These are phyloP conservation scores for Cyphomyrmex costatus DNA, from an alignment of 1,140 invertebrate genomes.

Conservation along the genomic window DNA sequence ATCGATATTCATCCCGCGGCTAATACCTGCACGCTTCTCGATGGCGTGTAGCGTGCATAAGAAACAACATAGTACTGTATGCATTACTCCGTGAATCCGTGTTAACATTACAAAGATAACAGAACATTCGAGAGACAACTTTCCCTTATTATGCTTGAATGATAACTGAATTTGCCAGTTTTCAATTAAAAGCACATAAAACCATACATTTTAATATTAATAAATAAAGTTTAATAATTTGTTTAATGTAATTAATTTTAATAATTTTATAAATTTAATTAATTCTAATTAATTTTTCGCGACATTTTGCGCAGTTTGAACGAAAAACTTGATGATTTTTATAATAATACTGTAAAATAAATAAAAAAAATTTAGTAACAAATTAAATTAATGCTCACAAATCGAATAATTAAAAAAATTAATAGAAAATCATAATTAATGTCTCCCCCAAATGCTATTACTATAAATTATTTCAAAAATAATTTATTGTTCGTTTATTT, in stretches of 20 bases:
- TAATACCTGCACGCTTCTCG: slow-evolving; percentile 65
- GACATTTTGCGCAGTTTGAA: not conserved
- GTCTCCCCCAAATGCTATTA: not conserved
- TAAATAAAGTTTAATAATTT: not conserved
- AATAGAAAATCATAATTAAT: not conserved
- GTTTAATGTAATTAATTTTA: too few relatives aligned
- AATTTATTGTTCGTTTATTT: not conserved
- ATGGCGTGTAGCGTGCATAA: slow-evolving; percentile 62
- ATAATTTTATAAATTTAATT: too few relatives aligned
- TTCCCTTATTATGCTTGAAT: slow-evolving; percentile 10
- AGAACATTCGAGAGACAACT: slow-evolving; percentile 28
- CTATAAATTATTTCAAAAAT: not conserved
- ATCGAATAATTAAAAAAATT: not conserved
- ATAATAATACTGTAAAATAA: slow-evolving; percentile 28
- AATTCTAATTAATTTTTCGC: not conserved
- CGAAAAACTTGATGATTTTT: not conserved
- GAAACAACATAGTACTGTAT: slow-evolving; percentile 55
- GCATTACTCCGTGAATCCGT: slow-evolving; percentile 50
- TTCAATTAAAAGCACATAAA: not conserved
- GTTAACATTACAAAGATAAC: slow-evolving; percentile 62
- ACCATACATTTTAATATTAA: not conserved
- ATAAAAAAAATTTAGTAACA: not conserved
- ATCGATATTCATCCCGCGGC: slow-evolving; percentile 64
- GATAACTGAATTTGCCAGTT: not conserved
- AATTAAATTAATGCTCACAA: not conserved